Evolutionary conservation across 92 coral and sea anemone species (phyloP).

Genomic region (Heteractis magnifica): DNA sequence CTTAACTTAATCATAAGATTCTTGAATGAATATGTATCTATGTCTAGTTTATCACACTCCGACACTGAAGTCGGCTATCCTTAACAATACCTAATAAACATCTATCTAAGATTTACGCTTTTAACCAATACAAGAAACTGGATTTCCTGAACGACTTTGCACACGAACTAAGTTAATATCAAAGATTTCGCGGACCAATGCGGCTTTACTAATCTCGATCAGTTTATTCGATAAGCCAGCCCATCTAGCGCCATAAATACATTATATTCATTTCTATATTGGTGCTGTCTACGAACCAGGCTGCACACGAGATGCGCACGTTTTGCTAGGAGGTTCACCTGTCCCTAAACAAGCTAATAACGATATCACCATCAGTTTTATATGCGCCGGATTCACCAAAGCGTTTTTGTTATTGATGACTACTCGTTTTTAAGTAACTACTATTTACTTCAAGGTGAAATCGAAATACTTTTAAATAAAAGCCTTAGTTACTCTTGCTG

Average conservation of each 20-base stretch:
- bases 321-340: neutral
- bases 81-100: no score
- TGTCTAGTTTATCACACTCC: no score
- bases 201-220: neutral
- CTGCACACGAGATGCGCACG: neutral
- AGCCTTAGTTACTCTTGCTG: neutral
- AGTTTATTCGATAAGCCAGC: neutral
- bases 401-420: neutral
- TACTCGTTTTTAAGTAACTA: conserved; percentile 2
- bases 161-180: no score
- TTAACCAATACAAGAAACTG: no score
- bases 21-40: no score
- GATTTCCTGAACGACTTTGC: no score
- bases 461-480: neutral
- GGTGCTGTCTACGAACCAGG: neutral
- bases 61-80: no score
- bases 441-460: neutral
- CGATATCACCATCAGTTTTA: neutral
- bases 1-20: no score
- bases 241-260: neutral
- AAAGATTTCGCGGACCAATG: neutral
- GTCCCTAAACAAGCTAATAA: neutral
- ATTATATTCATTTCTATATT: neutral
- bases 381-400: neutral
- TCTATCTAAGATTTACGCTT: no score